These are phyloP conservation scores for Linepithema humile DNA, from an alignment of 1,140 invertebrate genomes.

Conservation along the genomic window DNA sequence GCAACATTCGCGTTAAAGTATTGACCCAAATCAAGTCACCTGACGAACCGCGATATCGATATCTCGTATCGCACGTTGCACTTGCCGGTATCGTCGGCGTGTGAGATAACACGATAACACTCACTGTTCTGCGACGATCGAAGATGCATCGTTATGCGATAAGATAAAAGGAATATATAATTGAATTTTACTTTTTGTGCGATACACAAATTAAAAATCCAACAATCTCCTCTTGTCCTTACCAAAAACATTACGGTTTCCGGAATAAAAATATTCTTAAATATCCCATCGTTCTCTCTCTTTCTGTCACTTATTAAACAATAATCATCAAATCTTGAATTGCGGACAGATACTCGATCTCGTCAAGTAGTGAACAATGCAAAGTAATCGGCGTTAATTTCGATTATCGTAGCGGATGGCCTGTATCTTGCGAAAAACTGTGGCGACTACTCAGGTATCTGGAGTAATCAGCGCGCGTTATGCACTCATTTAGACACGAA, in stretches of 20 bases:
- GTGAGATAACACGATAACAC: slow-evolving; percentile 57
- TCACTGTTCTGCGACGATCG: slow-evolving; percentile 41
- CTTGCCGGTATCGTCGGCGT: slow-evolving; percentile 40
- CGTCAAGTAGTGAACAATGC: background rate
- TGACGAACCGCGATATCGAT: slow-evolving; percentile 48
- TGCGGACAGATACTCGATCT: background rate
- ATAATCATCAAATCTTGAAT: background rate
- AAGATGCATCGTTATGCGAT: slow-evolving; percentile 41
- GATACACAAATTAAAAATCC: too few species aligned
- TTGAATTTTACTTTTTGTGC: too few species aligned
- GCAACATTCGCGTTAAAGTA: slow-evolving; percentile 36
- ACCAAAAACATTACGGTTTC: too few species aligned
- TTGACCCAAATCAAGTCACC: slow-evolving; percentile 63
- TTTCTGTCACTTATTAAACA: too few species aligned
- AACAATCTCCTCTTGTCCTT: too few species aligned
- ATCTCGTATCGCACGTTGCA: slow-evolving; percentile 65
- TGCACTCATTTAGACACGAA: slow-evolving; percentile 46
- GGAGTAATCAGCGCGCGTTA: slow-evolving; percentile 3
- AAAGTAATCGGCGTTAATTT: slow-evolving; percentile 1
- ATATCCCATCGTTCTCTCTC: too few species aligned
- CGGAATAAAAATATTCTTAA: too few species aligned
- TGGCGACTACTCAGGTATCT: background rate
- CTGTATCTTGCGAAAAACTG: slow-evolving; percentile 8
- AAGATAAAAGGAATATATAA: slow-evolving; percentile 61
- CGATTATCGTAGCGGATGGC: background rate